phyloP scores from a whole-genome alignment of 1,140 invertebrate genomes.

The Magallana ariakensis region DNA sequence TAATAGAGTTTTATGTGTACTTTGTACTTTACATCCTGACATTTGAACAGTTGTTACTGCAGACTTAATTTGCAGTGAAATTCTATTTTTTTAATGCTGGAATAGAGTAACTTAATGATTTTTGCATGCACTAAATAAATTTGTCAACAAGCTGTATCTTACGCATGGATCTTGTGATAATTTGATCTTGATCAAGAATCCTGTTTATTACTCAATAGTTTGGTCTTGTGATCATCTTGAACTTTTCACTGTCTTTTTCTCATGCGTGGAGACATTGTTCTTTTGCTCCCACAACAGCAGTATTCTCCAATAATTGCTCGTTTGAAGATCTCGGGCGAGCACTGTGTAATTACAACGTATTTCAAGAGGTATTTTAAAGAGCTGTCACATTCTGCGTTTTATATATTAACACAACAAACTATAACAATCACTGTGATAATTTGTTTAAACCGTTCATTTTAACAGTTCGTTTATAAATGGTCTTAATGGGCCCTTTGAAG shows the following conservation, averaged over 20 bases:
- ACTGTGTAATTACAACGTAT: not conserved
- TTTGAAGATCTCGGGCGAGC: not conserved
- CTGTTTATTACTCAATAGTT: not conserved
- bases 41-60: no score
- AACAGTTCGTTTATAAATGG: not conserved
- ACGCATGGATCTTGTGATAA: no score
- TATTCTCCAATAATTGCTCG: not conserved
- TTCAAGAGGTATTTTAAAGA: not conserved
- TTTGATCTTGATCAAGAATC: no score
- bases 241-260: not conserved
- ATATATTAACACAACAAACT: not conserved
- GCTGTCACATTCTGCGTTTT: not conserved
- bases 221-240: not conserved
- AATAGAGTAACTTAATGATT: no score
- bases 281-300: not conserved
- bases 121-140: no score
- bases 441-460: slow-evolving; percentile 13
- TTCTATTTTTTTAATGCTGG: no score
- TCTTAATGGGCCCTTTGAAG: not conserved
- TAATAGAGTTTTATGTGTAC: no score
- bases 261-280: not conserved
- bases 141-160: no score
- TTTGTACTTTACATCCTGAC: no score
- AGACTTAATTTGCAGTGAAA: no score
- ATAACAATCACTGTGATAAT: slow-evolving; percentile 22